Base-by-base conservation (phyloP, 30 jellyfish, hydroid and myxozoan species). In the Turritopsis rubra region DNA sequence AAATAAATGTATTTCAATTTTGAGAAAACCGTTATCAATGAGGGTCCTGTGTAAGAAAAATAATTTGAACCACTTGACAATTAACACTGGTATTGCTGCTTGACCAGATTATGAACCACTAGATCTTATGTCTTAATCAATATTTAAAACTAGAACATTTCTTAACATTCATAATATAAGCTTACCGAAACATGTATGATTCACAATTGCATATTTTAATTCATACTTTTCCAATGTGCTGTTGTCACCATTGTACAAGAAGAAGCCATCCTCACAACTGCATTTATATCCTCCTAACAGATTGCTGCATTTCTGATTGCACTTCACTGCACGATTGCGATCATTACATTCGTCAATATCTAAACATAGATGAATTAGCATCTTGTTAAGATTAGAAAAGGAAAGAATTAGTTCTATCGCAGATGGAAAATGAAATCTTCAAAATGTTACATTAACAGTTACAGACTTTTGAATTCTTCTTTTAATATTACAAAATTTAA, bases 121-220 rank as follows among this genome's bases (percentile, higher is more conserved):
- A n/a, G n/a, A n/a, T n/a, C n/a, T n/a, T n/a, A n/a, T n/a, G n/a
- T n/a, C n/a, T n/a, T n/a, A n/a, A n/a, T n/a, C n/a, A n/a, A n/a
- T n/a, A n/a, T n/a, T n/a, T n/a, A n/a, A n/a, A n/a, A n/a, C n/a
- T n/a, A n/a, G n/a, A n/a, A n/a, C n/a, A n/a, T n/a, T n/a, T 60
- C 19, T 60, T 60, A 60, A 60, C 0, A 60, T 60, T 18, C 21
- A 0, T 18, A 60, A 60, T 18, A 60, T 21, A 52, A 17, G 23
- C 86, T 31, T 79, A 91, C 97, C 97, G 72, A 91, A 52, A 75
- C 97, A 91, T 13, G 96, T 82, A 66, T 85, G 96, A 73, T 87
- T 83, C 13, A 71, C 88, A 31, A 79, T 24, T 8, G 94, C 88
- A 21, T 53, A 84, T 60, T 84, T 82, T 19, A 84, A 76, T 31